These are phyloP conservation scores for Bovichtus variegatus DNA, from an alignment of 2,797 vertebrate species.

Conservation along the genomic window DNA sequence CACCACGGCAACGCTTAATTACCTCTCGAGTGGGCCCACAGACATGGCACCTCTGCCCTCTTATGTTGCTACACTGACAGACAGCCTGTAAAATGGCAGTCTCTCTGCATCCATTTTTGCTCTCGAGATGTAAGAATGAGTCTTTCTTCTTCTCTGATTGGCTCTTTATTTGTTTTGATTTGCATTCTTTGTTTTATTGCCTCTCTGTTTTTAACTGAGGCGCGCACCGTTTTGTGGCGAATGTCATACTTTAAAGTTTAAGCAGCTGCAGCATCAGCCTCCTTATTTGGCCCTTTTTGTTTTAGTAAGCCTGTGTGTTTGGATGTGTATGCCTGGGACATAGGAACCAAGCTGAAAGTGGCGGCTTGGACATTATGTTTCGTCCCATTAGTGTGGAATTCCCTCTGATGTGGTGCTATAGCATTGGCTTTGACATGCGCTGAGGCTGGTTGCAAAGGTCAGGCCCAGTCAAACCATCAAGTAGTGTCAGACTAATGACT, in stretches of 20 bases:
- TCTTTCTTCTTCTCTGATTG: conserved; percentile 30
- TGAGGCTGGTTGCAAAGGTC: conserved; percentile 70
- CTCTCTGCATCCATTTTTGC: conserved; percentile 40
- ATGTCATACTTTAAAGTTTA: conserved; percentile 34
- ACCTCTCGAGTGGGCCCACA: conserved; percentile 71
- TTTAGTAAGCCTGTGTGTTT: conserved; percentile 32
- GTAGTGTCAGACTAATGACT: conserved; percentile 65
- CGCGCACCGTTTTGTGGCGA: conserved; percentile 45
- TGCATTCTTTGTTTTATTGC: conserved; percentile 51
- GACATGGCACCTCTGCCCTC: conserved; percentile 76
- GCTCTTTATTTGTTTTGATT: conserved; percentile 42
- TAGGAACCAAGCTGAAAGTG: conserved; percentile 31
- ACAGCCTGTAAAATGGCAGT: conserved; percentile 55
- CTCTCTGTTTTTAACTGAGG: conserved; percentile 55
- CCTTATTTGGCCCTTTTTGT: conserved; percentile 24
- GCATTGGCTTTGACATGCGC: conserved; percentile 69
- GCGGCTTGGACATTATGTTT: conserved; percentile 47
- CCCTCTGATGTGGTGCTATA: conserved; percentile 62
- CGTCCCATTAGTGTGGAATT: conserved; percentile 73
- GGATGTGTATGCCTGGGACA: conserved; percentile 27
- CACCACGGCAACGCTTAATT: conserved; percentile 84
- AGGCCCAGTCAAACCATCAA: conserved; percentile 66
- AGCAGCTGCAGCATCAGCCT: conserved; percentile 5
- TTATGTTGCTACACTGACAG: conserved; percentile 52
- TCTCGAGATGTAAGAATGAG: conserved; percentile 15